Evolutionary conservation across 2,113 vertebrate genomes (phyloP).

Genomic region (Oplegnathus fasciatus): DNA sequence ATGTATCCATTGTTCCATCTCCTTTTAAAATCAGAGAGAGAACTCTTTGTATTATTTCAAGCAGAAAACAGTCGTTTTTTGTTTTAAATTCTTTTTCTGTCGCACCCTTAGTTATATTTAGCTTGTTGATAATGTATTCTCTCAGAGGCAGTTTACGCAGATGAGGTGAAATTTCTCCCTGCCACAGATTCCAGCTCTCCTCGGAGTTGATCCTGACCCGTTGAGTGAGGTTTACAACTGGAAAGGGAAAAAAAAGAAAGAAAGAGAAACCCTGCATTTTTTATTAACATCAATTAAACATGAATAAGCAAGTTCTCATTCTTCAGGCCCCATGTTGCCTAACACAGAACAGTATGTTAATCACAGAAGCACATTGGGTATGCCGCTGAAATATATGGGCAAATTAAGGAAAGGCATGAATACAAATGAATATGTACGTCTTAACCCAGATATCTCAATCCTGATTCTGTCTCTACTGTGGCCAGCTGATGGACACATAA

Average conservation of each 20-base stretch:
- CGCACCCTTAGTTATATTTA: conserved; percentile 47
- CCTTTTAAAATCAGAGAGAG: conserved; percentile 4
- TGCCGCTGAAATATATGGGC: conserved; percentile 51
- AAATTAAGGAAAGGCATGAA: conserved; percentile 67
- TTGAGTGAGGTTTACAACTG: conserved; percentile 62
- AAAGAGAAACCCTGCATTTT: conserved; percentile 69
- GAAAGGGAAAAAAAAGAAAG: background rate
- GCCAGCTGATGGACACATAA: conserved; percentile 30
- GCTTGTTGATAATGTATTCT: conserved; percentile 60
- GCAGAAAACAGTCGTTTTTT: conserved; percentile 1
- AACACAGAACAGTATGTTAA: conserved; percentile 76
- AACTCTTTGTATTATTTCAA: conserved; percentile 31
- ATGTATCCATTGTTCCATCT: conserved; percentile 34
- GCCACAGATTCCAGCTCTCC: conserved; percentile 54
- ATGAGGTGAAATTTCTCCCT: conserved; percentile 51
- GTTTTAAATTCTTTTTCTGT: conserved; percentile 19
- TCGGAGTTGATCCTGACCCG: conserved; percentile 64
- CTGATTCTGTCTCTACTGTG: conserved; percentile 10
- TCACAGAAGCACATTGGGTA: conserved; percentile 45
- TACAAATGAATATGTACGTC: conserved; percentile 58
- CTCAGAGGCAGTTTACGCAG: conserved; percentile 52
- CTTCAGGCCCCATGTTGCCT: conserved; percentile 72
- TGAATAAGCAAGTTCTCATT: conserved; percentile 80
- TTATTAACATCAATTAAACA: conserved; percentile 81
- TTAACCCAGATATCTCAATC: conserved; percentile 57